Base-by-base conservation (phyloP, 2,113 vertebrate genomes). In the Lagopus muta region DNA sequence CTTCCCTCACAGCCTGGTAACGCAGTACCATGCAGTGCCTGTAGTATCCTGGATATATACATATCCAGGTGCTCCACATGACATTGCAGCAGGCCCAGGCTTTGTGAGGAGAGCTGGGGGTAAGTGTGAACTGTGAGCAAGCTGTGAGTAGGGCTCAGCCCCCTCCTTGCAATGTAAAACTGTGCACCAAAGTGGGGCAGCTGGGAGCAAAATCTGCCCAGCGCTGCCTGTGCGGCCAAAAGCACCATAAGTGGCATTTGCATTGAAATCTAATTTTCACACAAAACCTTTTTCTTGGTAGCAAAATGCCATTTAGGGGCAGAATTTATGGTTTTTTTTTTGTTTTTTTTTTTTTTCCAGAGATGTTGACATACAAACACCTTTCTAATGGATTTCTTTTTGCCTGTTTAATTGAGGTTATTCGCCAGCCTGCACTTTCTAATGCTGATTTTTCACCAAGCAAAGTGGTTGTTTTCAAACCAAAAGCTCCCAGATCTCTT, bases 351-450 rank as follows among this genome's bases (percentile, higher is more conserved):
- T 50, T 47, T n/a, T 6, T 47, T 25, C 14, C 32, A 2, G 0
- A 1, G 0, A 0, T 3, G 4, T 66, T 77, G 13, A 1, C 20
- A 5, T 27, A 5, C 65, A 2, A 6, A 21, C 18, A 0, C 34
- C 21, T 54, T 48, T 13, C n/a, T 4, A 1, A 3, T 3, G 30
- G 32, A 36, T 16, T 40, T 61, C 50, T n/a, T 38, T 17, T 3
- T 50, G 52, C 52, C 1, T 7, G 0, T 57, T 47, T 65, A 30
- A 38, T 19, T 42, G 0, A 2, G 20, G 42, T 82, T 17, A 14
- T 55, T 64, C 42, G 28, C 57, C 25, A 17, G 32, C 32, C 34
- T 10, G 0, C 79, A 19, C 16, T 55, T 10, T 2, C 16, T 1
- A 11, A 13, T 5, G 6, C 36, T 76, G 10, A 11, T 43, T 86